These are phyloP conservation scores for Nebria brevicollis DNA, from an alignment of 2,888 invertebrate genomes.

Conservation along the genomic window DNA sequence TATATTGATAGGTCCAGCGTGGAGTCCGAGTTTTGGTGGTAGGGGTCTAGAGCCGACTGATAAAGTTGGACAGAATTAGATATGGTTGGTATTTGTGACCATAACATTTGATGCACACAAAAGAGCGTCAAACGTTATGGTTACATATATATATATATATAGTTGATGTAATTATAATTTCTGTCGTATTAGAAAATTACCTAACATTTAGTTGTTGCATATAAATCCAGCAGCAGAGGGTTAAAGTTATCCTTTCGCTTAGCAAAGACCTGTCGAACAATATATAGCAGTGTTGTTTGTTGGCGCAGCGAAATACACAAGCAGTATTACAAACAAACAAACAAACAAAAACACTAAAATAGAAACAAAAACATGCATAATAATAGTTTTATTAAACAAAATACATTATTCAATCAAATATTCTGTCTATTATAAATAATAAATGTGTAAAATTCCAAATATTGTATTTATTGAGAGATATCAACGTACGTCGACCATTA, in stretches of 20 bases:
- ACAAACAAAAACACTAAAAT: neutral
- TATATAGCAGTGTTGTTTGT: conserved; percentile 17
- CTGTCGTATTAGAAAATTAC: conserved; percentile 52
- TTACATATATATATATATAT: neutral
- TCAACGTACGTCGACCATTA: neutral
- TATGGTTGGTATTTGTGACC: neutral
- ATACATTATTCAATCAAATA: neutral
- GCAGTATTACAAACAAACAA: conserved; percentile 14
- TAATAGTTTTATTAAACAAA: neutral
- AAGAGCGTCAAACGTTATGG: neutral
- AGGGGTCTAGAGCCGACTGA: conserved; percentile 47
- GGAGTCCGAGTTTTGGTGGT: conserved; percentile 54
- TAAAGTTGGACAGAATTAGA: conserved; percentile 22
- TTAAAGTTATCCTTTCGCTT: conserved; percentile 60
- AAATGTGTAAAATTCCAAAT: neutral
- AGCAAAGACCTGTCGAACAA: conserved; percentile 59
- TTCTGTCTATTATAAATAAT: neutral
- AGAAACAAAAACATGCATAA: neutral
- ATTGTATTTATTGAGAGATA: neutral
- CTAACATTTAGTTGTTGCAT: conserved; percentile 61
- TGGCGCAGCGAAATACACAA: conserved; percentile 14
- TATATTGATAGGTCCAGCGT: conserved; percentile 48
- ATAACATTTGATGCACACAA: neutral
- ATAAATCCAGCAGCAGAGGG: conserved; percentile 59
- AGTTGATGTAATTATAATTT: neutral